Percentiles rank a stretch among this genome's conserved stretches.
Evolutionary conservation across 2,888 invertebrate species (phyloP).

Genomic region (Harpalus rubripes): DNA sequence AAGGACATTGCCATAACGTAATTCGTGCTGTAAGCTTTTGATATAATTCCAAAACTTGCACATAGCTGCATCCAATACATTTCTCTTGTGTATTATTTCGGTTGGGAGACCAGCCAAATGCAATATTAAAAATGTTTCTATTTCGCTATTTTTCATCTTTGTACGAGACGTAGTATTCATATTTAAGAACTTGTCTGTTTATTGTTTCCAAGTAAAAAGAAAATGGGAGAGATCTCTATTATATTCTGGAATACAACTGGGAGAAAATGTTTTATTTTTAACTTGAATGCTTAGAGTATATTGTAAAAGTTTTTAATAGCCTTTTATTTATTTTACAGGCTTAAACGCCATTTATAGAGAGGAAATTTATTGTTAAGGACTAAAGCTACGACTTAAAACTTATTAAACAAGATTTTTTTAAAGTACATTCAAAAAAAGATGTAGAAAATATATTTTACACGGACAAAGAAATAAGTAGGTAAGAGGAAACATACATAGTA

Average conservation of each 20-base stretch:
- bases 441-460: background rate
- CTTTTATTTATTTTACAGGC: background rate
- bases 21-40: slow-evolving; percentile 22
- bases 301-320: background rate
- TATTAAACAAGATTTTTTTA: background rate
- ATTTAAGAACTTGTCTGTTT: slow-evolving; percentile 49
- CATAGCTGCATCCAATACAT: slow-evolving; percentile 34
- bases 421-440: background rate
- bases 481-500: too few species aligned
- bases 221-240: slow-evolving; percentile 23
- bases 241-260: slow-evolving; percentile 30
- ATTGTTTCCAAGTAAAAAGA: slow-evolving; percentile 37
- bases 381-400: background rate
- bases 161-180: slow-evolving; percentile 45
- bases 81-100: slow-evolving; percentile 29
- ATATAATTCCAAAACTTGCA: slow-evolving; percentile 36
- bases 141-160: slow-evolving; percentile 32
- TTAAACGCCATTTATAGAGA: background rate
- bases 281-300: slow-evolving; percentile 19
- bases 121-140: slow-evolving; percentile 42
- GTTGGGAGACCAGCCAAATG: slow-evolving; percentile 35
- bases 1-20: background rate
- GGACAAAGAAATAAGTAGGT: background rate
- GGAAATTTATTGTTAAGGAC: background rate
- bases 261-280: slow-evolving; percentile 15